Base-by-base conservation (phyloP, 1,140 invertebrate genomes). In the Daktulosphaira vitifoliae region DNA sequence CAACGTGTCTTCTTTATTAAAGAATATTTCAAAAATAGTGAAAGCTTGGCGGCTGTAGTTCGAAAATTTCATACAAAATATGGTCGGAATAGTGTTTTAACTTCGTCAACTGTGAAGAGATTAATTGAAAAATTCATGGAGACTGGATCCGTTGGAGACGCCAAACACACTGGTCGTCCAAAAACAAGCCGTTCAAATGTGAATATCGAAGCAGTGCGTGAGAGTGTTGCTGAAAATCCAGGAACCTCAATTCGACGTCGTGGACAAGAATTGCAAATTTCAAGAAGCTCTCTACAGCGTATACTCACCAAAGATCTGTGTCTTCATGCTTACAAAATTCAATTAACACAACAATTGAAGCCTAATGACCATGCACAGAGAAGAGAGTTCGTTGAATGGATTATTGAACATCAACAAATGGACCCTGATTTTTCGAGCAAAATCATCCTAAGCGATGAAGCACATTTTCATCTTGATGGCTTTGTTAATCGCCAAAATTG, bases 401-500 rank as follows among this genome's bases (percentile, higher is more conserved):
- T 38, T 25, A 64, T 42, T 11, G 48, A 46, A 64, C 46, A 23
- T 48, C 48, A 25, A 46, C 39, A 22, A 22, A 39, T 20, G 38
- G 48, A 46, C 59, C 59, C 44, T 1, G 23, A 22, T 16, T 22
- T 48, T n/a, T n/a, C n/a, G n/a, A n/a, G n/a, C n/a, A 48, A 16
- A 48, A 29, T 71, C 33, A 70, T 71, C 53, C 49, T 68, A 42
- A 71, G 70, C 52, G 72, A 74, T 68, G 73, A 75, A 71, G 71
- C 70, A 64, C 70, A 73, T 70, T 76, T 74, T 66, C 68, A 72
- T 68, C 66, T 74, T 20, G 70, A 70, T 68, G 72, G 72, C 11
- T 70, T 67, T 50, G 71, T 74, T 26, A 74, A 73, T 66, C 71
- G 71, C 46, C 71, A 74, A 68, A 65, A 50, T 26, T 65, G 49